Base-by-base conservation (phyloP, 2,113 vertebrate genomes). In the Vidua chalybeata region DNA sequence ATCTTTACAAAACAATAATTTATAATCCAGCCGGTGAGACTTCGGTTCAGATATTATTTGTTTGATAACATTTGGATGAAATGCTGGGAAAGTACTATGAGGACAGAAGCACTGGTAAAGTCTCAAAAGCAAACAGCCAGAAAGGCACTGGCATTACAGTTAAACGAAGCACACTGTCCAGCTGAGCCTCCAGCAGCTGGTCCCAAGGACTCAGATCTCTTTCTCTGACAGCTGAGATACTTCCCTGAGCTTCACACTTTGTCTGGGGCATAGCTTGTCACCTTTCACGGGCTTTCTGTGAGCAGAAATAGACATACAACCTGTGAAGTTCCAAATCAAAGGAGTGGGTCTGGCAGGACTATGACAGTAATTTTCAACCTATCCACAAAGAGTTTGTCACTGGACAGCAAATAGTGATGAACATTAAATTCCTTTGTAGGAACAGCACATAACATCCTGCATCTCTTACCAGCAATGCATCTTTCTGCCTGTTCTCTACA, bases 391-490 rank as follows among this genome's bases (percentile, higher is more conserved):
- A 22, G 5, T 46, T 58, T 85, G 23, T 27, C 48, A 46, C 13
- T 23, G 58, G 24, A 69, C 16, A 85, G 26, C 22, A 48, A 26
- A 31, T 1, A 41, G 7, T 22, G 9, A 18, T 64, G 59, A 76
- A 39, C 12, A 55, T 46, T 41, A 35, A 51, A n/a, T 85, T 89
- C 4, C 3, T 80, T 69, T 51, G 23, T 14, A 52, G 10, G 6
- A 23, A 31, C 15, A 15, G 15, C 23, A 31, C 16, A n/a, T 14
- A 24, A 54, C 24, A 82, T 7, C 14, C 69, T 52, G 19, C 9
- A 55, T 45, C 10, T 79, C 30, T 82, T 49, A 49, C 4, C 13
- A 76, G 27, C 24, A 71, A 48, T 8, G 13, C 0, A 0, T 39
- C 28, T 15, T 93, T 91, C 74, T 66, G 17, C 20, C 17, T 27